Base-by-base conservation (phyloP, 2,113 vertebrate genomes). In the Acrocephalus kingi region DNA sequence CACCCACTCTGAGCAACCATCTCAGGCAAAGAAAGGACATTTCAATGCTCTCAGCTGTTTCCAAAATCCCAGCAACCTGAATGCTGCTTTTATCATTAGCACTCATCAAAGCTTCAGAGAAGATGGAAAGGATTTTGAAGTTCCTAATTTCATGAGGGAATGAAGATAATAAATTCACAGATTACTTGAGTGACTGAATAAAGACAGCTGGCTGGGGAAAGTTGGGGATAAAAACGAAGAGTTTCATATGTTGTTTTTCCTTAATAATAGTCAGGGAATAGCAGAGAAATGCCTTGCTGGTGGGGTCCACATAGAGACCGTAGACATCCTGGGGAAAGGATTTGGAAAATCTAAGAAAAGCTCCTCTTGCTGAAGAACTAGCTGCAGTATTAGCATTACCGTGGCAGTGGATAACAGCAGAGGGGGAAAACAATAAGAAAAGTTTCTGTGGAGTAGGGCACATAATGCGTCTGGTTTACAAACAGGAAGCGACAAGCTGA, bases 91-190 rank as follows among this genome's bases (percentile, higher is more conserved):
- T 78, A 43, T 67, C 7, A 1, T 87, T 63, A 72, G 31, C 30
- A 27, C 39, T 82, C 31, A 41, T 72, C 48, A 91, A 25, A 81
- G n/a, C 61, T 84, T 84, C 69, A 85, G 81, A 82, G 45, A 79
- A 82, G 74, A 63, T 15, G 45, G 69, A 45, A 55, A 72, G 30
- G 52, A 93, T 85, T 87, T 76, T 75, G 54, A 90, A 64, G 49
- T 52, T 84, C 45, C 39, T 92, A 67, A 92, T 89, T 92, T 89
- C 68, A 68, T 86, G 35, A 88, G 9, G 15, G 13, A 90, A 77
- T 39, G n/a, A 84, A 59, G 30, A 6, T 16, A 79, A 82, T 81
- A 72, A 81, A 84, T 9, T 67, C 45, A 87, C 0, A 49, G 48
- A 43, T 79, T 17, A 30, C 69, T 89, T 61, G 24, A 86, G 73